Base-by-base conservation (phyloP, 2,113 vertebrate species). In the Leptosomus discolor region DNA sequence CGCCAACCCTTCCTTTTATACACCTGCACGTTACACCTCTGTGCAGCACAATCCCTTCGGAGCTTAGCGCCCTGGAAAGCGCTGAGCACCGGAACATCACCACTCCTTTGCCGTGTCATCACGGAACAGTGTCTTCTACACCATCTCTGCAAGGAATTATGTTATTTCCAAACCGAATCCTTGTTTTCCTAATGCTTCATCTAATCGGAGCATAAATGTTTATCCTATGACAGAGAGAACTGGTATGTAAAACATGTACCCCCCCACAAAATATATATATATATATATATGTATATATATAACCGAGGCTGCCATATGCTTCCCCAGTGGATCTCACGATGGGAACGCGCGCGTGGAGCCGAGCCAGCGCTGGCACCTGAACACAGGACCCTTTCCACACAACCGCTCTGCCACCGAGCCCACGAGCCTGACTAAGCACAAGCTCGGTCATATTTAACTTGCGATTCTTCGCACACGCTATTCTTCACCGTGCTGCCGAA, bases 261-360 rank as follows among this genome's bases (percentile, higher is more conserved):
- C 95, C 30, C 88, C 53, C 96, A 93, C 93, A 43, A 32, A 26
- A 48, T 86, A 64, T 68, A 83, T 69, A 77, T 39, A 68, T 32
- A 61, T 23, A 48, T 41, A 23, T 48, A 17, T 43, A 30, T 64
- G 41, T 21, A 14, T 45, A 79, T 43, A 41, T 29, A 48, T n/a
- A 58, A 75, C 61, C 1, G 4, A 53, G 93, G 94, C 87, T 97
- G 96, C 94, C 94, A 97, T 94, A 85, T 90, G 94, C 90, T 94
- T 91, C 81, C 76, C 90, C 74, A 20, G 93, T 48, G 90, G 92
- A 27, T 85, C 29, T 4, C 95, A 57, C 5, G 75, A 54, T 11
- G 24, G 85, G 65, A 75, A 84, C 1, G 22, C 3, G 4, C 2
- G 22, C 2, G 46, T 56, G 82, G 96, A 93, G 92, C 70, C 0